Evolutionary conservation across 2,797 vertebrate genomes (phyloP), one percentile per base, ranked within the genome.

Genomic region (Synanceia verrucosa): DNA sequence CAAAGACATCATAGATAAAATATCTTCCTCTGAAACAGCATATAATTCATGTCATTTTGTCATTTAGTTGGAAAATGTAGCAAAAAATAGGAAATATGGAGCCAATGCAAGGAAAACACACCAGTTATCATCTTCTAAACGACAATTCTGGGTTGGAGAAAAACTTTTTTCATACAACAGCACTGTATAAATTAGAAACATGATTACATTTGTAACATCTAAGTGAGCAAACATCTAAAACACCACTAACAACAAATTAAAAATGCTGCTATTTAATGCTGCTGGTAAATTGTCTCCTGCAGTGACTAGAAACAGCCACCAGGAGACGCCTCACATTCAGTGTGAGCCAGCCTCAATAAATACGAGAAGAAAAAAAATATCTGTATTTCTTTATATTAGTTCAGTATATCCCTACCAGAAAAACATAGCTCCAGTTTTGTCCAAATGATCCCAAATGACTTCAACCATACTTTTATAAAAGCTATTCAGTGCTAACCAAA

Each of bases 261-360:
- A 68, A 71, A 47, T 39, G 18, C 12, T 16, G 6, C 33, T 19
- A 23, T 56, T 19, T 16, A 1, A 39, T 26, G 13, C 34, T 21
- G 41, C 6, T 28, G 14, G 14, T 65, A 29, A n/a, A 57, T 66
- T 55, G 12, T 33, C 7, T 0, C 14, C 29, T 77, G 78, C 62
- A 70, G 62, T 48, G 31, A 60, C 41, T 21, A 0, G 2, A 62
- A 69, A 9, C 2, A 16, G 34, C 63, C 91, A 88, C 82, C 71
- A 90, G 89, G 75, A 58, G 88, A 80, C 81, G 74, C 78, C 78
- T 82, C 21, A 2, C n/a, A 19, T 29, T 75, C 73, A 89, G 47
- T 44, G 5, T 67, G 57, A 11, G 24, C 55, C 39, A 29, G n/a
- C 36, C 11, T 18, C 1, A 44, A 13, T 10, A 1, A n/a, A 39